These are phyloP conservation scores for Tortrix viridana DNA, from an alignment of 2,888 invertebrate genomes.

Conservation along the genomic window DNA sequence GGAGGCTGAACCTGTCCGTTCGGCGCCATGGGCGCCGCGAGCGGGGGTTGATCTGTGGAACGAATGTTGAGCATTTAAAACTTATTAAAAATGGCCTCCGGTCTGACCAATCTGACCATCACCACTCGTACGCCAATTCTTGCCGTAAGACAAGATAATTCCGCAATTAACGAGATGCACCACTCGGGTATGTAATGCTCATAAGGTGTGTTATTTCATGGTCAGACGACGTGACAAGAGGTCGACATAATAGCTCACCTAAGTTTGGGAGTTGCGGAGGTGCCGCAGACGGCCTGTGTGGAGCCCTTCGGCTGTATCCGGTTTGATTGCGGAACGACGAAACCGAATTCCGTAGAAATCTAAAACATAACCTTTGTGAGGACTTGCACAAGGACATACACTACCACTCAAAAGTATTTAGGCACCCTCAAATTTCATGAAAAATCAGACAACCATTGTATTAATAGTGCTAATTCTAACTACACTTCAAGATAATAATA, in stretches of 20 bases:
- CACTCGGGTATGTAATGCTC: background rate
- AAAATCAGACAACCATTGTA: no score
- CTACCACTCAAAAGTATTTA: no score
- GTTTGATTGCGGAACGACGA: slow-evolving; percentile 96
- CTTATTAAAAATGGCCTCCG: background rate
- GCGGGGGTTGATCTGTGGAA: slow-evolving; percentile 40
- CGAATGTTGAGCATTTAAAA: background rate
- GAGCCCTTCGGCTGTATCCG: slow-evolving; percentile 88
- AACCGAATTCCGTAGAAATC: slow-evolving; percentile 95
- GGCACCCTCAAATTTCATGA: no score
- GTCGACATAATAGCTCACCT: slow-evolving; percentile 5
- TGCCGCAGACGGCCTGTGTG: slow-evolving; percentile 65
- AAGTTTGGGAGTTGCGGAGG: slow-evolving; percentile 45
- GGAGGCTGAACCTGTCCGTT: slow-evolving; percentile 43
- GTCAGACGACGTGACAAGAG: no score
- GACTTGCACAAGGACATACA: background rate
- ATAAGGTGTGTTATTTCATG: no score
- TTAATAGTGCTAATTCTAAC: no score
- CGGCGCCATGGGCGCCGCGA: slow-evolving; percentile 43
- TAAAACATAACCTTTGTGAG: slow-evolving; percentile 44
- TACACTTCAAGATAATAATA: no score
- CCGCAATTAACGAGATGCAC: background rate
- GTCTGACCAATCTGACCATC: no score
- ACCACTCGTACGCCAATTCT: no score
- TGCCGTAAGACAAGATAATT: no score